These are phyloP conservation scores for Hippoglossus hippoglossus DNA, from an alignment of 2,797 vertebrate genomes.

Conservation along the genomic window DNA sequence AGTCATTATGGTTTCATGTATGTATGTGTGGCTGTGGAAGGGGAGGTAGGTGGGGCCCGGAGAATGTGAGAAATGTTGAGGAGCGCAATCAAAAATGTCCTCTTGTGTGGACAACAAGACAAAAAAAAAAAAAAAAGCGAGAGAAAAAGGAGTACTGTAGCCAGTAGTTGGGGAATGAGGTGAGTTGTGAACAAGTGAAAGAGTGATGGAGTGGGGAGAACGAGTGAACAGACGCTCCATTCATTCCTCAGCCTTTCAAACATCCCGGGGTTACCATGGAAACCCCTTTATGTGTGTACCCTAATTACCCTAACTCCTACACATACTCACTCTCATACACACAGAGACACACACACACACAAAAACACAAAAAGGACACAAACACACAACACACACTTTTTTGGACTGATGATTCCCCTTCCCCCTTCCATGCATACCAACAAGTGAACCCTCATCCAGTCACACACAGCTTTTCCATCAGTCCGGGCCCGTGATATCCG, in stretches of 20 bases:
- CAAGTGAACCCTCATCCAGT: slow-evolving; percentile 67
- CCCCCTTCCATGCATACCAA: slow-evolving; percentile 80
- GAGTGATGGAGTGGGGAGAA: slow-evolving; percentile 82
- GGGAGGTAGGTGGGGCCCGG: slow-evolving; percentile 60
- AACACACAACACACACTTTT: slow-evolving; percentile 50
- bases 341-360: slow-evolving; percentile 56
- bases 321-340: slow-evolving; percentile 74
- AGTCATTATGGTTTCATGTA: slow-evolving; percentile 16
- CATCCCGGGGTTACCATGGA: slow-evolving; percentile 81
- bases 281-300: slow-evolving; percentile 82
- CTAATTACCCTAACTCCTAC: slow-evolving; percentile 84
- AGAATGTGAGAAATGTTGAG: slow-evolving; percentile 81
- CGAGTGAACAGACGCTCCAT: slow-evolving; percentile 84
- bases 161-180: slow-evolving; percentile 81
- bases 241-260: slow-evolving; percentile 84
- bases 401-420: slow-evolving; percentile 67
- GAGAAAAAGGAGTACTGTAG: slow-evolving; percentile 77
- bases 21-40: slow-evolving; percentile 15
- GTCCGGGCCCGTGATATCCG: slow-evolving; percentile 18
- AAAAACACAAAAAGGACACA: slow-evolving; percentile 61
- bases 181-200: slow-evolving; percentile 82
- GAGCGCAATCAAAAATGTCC: slow-evolving; percentile 78
- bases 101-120: slow-evolving; percentile 59
- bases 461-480: slow-evolving; percentile 50
- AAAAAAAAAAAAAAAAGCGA: background rate